These are phyloP conservation scores for Sparidentex hasta DNA, from an alignment of 2,797 vertebrate species.

Conservation along the genomic window DNA sequence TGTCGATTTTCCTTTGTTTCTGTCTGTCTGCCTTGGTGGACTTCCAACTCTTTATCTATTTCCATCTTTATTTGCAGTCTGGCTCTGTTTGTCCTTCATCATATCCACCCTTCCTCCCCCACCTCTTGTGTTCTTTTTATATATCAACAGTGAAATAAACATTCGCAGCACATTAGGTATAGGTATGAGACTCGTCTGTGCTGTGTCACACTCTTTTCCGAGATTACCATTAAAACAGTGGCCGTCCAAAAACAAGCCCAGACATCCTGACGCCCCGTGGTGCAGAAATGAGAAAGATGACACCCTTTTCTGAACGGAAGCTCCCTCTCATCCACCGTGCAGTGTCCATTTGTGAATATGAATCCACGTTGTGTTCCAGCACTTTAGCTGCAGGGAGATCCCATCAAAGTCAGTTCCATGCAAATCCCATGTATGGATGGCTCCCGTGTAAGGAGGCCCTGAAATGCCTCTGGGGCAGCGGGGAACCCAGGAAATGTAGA, in stretches of 20 bases:
- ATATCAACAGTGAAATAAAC: not conserved
- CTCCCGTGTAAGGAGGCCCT: conserved; percentile 41
- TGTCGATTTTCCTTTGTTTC: conserved; percentile 48
- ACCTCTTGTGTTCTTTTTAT: not conserved
- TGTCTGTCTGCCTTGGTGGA: conserved; percentile 32
- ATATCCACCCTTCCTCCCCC: conserved; percentile 9
- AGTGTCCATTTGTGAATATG: conserved; percentile 34
- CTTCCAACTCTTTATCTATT: conserved; percentile 47
- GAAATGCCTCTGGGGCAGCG: conserved; percentile 49
- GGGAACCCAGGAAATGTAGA: conserved; percentile 60
- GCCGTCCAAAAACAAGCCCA: conserved; percentile 42
- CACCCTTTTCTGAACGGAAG: conserved; percentile 38
- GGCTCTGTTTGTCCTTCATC: conserved; percentile 47
- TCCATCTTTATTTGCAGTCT: conserved; percentile 48
- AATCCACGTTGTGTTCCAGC: conserved; percentile 19
- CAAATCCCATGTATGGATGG: conserved; percentile 40
- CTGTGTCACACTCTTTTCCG: not conserved
- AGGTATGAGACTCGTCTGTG: conserved; percentile 3
- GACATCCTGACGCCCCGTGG: conserved; percentile 51
- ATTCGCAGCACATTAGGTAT: conserved; percentile 10
- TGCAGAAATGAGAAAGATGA: conserved; percentile 59
- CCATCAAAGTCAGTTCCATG: conserved; percentile 57
- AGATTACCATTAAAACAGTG: conserved; percentile 27
- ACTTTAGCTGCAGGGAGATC: conserved; percentile 55
- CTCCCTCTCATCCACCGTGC: conserved; percentile 22